A percentile compares a stretch with the other conserved stretches of the same genome.
These are phyloP conservation scores for Ibycter americanus DNA, from an alignment of 2,797 vertebrate species.

Conservation along the genomic window DNA sequence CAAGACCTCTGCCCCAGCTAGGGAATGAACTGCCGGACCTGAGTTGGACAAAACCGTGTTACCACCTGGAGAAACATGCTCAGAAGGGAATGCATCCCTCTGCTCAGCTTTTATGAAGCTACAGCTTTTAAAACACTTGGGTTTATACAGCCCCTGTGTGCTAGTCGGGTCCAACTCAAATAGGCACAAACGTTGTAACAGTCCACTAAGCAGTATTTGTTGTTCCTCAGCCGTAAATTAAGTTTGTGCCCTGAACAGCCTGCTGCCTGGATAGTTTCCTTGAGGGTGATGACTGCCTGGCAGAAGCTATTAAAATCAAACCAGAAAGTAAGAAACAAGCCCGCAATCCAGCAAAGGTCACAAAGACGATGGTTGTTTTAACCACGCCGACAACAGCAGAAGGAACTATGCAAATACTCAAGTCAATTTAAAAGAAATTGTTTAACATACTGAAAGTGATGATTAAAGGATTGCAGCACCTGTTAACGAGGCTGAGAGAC, in stretches of 20 bases:
- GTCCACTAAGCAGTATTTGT: not conserved
- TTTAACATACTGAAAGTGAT: not conserved
- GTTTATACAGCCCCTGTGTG: not conserved
- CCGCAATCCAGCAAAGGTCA: not conserved
- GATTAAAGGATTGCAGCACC: not conserved
- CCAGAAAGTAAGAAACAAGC: not conserved
- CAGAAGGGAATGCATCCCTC: not conserved
- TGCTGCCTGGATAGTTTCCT: not conserved
- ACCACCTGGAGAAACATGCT: not conserved
- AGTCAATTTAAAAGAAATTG: not conserved
- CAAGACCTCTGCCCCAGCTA: not conserved
- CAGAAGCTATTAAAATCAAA: conserved; percentile 1
- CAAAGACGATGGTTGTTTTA: not conserved
- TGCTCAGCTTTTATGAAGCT: not conserved
- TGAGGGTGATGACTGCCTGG: not conserved
- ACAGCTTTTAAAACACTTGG: not conserved
- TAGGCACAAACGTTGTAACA: not conserved
- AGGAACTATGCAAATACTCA: not conserved
- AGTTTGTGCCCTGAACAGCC: not conserved
- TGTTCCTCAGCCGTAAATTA: not conserved
- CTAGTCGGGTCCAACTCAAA: not conserved
- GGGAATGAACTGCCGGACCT: not conserved
- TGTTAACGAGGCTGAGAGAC: not conserved
- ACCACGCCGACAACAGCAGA: not conserved
- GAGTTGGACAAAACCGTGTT: not conserved